Percentiles rank a stretch among this genome's conserved stretches.
phyloP scores from a whole-genome alignment of 1,140 invertebrate species.

The Drosophila nikananu region DNA sequence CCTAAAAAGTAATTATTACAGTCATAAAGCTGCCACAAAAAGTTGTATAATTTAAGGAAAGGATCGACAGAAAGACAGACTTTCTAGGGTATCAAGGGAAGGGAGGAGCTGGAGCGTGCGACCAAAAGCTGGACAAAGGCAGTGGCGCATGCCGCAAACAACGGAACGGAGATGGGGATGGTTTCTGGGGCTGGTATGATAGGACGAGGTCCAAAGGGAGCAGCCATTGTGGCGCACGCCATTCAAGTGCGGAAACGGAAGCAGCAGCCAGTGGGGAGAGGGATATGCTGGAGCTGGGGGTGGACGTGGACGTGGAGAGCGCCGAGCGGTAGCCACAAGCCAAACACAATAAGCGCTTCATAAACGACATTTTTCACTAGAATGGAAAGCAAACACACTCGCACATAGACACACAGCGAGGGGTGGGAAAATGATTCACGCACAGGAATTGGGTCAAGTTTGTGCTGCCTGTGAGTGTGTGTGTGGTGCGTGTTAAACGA shows the following conservation, averaged over 20 bases:
- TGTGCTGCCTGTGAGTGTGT: constrained; percentile 13
- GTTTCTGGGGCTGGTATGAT: constrained; percentile 4
- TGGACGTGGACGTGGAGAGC: neutral
- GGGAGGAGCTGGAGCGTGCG: constrained; percentile 44
- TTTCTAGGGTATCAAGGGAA: constrained; percentile 11
- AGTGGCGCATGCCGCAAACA: constrained; percentile 67
- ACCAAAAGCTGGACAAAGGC: constrained; percentile 75
- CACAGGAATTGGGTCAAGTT: constrained; percentile 76
- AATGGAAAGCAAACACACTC: constrained; percentile 54
- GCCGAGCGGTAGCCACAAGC: constrained; percentile 60
- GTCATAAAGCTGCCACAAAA: neutral
- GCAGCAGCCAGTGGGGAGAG: constrained; percentile 40
- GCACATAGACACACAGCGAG: constrained; percentile 8
- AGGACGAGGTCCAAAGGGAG: constrained; percentile 9
- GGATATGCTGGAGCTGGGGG: neutral
- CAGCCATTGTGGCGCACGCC: constrained; percentile 74
- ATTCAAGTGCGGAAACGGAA: constrained; percentile 81
- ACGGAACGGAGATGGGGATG: constrained; percentile 19
- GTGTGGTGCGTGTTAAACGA: constrained; percentile 55
- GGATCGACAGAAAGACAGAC: neutral
- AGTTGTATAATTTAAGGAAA: neutral
- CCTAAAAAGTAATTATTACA: neutral
- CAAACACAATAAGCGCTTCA: constrained; percentile 83
- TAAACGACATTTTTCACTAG: constrained; percentile 81
- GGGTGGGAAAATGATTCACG: constrained; percentile 51